Conservation (phyloP, 2,888 invertebrate species). For the Boloria selene region DNA sequence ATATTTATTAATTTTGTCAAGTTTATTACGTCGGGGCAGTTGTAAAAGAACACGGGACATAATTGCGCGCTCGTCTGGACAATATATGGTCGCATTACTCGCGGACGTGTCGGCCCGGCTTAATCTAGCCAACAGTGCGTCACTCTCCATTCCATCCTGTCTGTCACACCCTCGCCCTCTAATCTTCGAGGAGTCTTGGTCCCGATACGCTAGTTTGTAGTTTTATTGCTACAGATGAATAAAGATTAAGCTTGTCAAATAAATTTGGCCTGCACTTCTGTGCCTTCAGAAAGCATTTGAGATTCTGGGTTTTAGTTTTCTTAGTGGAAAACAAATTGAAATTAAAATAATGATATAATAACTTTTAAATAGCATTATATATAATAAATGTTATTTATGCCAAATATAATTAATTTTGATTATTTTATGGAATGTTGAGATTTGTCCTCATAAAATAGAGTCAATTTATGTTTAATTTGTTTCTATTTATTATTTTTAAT, state of each 20-base stretch:
- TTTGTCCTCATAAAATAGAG: no score
- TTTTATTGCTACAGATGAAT: slow-evolving; percentile 24
- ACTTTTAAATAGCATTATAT: no score
- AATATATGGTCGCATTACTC: slow-evolving; percentile 80
- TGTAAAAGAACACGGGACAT: slow-evolving; percentile 53
- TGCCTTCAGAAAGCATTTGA: neutral
- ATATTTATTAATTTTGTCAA: slow-evolving; percentile 24
- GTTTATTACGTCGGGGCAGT: slow-evolving; percentile 37
- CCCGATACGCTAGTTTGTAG: slow-evolving; percentile 20
- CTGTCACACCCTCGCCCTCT: slow-evolving; percentile 43
- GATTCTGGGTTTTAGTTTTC: no score
- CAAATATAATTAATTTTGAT: no score
- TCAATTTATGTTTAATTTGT: no score
- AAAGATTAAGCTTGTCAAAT: neutral
- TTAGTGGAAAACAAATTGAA: no score
- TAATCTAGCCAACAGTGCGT: slow-evolving; percentile 78
- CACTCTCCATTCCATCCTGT: slow-evolving; percentile 61
- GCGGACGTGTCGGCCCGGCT: slow-evolving; percentile 76
- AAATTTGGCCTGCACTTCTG: neutral
- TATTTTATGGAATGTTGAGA: no score
- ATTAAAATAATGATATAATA: no score
- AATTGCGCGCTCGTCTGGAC: slow-evolving; percentile 74
- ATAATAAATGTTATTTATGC: no score
- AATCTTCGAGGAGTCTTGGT: slow-evolving; percentile 43
- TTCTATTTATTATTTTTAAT: no score